Evolutionary conservation across 2,113 vertebrate genomes (phyloP), one percentile per base, ranked within the genome.

Genomic region (Rutilus rutilus): DNA sequence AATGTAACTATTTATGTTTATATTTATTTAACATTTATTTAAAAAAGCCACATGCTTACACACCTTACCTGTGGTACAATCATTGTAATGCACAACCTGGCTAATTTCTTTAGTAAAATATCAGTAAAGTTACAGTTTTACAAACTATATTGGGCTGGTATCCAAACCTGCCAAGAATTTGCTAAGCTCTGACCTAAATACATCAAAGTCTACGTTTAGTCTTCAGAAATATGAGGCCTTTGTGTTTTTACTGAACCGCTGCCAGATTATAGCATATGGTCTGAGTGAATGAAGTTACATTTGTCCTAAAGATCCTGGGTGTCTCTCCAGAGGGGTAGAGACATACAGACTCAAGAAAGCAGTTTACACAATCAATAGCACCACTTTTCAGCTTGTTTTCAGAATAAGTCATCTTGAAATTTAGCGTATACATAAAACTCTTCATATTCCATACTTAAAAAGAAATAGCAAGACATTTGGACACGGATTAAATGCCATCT

Each of bases 191-290:
- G 42, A 7, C 11, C 42, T 75, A 45, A 45, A 47, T 25, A 45
- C 71, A 75, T 75, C 71, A 75, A 75, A 75, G 71, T n/a, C n/a
- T 75, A 25, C 23, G 0, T 25, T 47, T 27, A 47, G 71, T 25
- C 39, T 39, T 30, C 65, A 67, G 2, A 36, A 36, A 67, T 67
- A 33, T 21, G 65, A 67, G 7, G 36, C 67, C 9, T 74, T 47
- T 74, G n/a, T 75, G 23, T 25, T 75, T 75, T 27, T 23, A 42
- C 71, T 77, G 75, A 77, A 77, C 27, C 75, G 21, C 50, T 77
- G 75, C 75, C 75, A 77, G 74, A 76, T 54, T 19, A 76, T 25
- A 30, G 5, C 73, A 45, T 25, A 50, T 54, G 74, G 47, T 76
- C 25, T 54, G 74, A 71, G 67, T 42, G 36, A 77, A 77, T 21